These are phyloP conservation scores for Epinotia demarniana DNA, from an alignment of 2,888 invertebrate species.

Conservation along the genomic window DNA sequence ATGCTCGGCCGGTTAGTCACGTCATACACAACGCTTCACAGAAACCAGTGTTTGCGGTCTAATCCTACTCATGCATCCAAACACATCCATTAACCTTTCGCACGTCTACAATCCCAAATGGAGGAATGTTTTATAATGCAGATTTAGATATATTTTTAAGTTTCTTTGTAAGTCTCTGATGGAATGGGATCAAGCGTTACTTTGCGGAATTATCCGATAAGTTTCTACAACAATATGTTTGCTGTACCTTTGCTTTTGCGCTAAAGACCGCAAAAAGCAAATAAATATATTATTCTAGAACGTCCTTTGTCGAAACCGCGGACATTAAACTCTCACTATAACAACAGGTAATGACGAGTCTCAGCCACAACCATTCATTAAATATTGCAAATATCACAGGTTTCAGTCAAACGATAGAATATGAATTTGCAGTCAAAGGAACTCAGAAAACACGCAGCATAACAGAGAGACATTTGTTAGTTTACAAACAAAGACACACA, in stretches of 20 bases:
- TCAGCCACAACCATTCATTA: not conserved
- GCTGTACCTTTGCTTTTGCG: too few relatives aligned
- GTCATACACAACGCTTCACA: not conserved
- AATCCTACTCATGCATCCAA: not conserved
- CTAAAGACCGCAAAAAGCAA: too few relatives aligned
- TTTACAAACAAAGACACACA: not conserved
- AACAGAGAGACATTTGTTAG: not conserved
- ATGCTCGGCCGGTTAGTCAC: conserved; percentile 35
- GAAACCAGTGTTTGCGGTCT: not conserved
- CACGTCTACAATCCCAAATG: not conserved
- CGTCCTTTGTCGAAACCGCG: not conserved
- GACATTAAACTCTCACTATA: not conserved
- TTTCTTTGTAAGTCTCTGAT: too few relatives aligned
- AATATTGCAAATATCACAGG: not conserved
- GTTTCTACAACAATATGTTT: too few relatives aligned
- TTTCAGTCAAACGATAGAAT: not conserved
- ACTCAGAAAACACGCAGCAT: not conserved
- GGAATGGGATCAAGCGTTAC: too few relatives aligned
- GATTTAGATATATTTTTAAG: too few relatives aligned
- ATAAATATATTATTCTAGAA: too few relatives aligned
- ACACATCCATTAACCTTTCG: too few relatives aligned
- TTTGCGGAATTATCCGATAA: too few relatives aligned
- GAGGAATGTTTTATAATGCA: not conserved
- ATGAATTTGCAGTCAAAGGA: not conserved
- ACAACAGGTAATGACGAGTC: not conserved